A percentile compares a stretch with the other conserved stretches of the same genome.
These are phyloP conservation scores for Cataglyphis cursor DNA, from an alignment of 2,888 invertebrate genomes.

Conservation along the genomic window DNA sequence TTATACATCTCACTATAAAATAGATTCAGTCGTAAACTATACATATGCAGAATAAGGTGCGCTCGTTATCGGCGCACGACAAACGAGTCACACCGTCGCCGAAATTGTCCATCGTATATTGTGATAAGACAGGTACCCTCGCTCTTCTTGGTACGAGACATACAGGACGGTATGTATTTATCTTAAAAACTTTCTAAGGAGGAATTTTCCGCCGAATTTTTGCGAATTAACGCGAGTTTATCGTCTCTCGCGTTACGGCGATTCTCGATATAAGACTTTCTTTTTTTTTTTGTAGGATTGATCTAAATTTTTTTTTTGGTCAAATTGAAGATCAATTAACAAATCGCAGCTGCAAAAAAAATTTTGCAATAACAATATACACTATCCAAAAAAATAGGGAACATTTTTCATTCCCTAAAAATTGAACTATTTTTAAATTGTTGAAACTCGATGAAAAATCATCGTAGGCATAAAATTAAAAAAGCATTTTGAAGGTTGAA, in stretches of 20 bases:
- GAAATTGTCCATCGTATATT: constrained; percentile 53
- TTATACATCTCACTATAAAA: constrained; percentile 58
- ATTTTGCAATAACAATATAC: constrained; percentile 8
- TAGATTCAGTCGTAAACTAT: constrained; percentile 58
- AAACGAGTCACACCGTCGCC: constrained; percentile 44
- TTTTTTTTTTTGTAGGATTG: neutral
- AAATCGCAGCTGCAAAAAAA: neutral
- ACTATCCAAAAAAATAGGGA: no score
- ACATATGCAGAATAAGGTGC: constrained; percentile 48
- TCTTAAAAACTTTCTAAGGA: constrained; percentile 39
- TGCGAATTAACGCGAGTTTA: constrained; percentile 33
- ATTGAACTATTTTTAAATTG: no score
- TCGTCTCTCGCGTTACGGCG: neutral
- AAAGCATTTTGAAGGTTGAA: no score
- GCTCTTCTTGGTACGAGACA: constrained; percentile 62
- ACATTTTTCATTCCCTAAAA: no score
- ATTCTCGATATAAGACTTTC: constrained; percentile 40
- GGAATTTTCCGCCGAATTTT: constrained; percentile 31
- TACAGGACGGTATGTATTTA: constrained; percentile 70
- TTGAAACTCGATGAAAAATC: no score
- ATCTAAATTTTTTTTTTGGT: constrained; percentile 1
- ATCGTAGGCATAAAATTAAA: no score
- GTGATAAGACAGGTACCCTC: constrained; percentile 55
- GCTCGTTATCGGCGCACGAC: constrained; percentile 39
- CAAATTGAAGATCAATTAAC: constrained; percentile 3